Conservation (phyloP, 2,888 invertebrate genomes). For the Drosophila melanosoma region DNA sequence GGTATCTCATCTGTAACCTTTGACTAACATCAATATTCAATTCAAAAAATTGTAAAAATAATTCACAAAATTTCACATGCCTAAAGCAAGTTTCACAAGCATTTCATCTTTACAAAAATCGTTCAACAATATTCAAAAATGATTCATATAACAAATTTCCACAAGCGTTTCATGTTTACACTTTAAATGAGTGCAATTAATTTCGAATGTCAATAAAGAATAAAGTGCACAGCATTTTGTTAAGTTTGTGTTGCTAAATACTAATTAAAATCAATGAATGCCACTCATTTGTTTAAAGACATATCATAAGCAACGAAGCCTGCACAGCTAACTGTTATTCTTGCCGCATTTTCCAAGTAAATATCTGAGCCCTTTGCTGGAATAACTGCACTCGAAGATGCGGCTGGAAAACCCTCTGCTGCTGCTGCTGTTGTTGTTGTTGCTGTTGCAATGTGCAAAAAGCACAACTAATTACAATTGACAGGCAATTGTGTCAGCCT, state of each 20-base stretch:
- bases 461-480: slow-evolving; percentile 82
- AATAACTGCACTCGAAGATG: not conserved
- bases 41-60: not conserved
- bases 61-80: not conserved
- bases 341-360: not conserved
- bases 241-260: not conserved
- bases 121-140: too few relatives aligned
- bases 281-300: not conserved
- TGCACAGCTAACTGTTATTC: not conserved
- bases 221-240: not conserved
- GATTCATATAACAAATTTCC: not conserved
- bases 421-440: not conserved
- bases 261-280: not conserved
- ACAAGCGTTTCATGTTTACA: not conserved
- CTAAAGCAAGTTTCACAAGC: too few relatives aligned
- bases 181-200: not conserved
- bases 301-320: not conserved
- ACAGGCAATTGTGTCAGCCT: slow-evolving; percentile 73
- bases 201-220: not conserved
- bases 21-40: not conserved
- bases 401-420: not conserved
- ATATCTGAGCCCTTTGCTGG: not conserved
- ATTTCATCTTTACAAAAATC: too few relatives aligned
- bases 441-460: slow-evolving; percentile 62
- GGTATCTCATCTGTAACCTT: not conserved